phyloP scores from a whole-genome alignment of 2,797 vertebrate genomes.

The Aviceda cuculoides region DNA sequence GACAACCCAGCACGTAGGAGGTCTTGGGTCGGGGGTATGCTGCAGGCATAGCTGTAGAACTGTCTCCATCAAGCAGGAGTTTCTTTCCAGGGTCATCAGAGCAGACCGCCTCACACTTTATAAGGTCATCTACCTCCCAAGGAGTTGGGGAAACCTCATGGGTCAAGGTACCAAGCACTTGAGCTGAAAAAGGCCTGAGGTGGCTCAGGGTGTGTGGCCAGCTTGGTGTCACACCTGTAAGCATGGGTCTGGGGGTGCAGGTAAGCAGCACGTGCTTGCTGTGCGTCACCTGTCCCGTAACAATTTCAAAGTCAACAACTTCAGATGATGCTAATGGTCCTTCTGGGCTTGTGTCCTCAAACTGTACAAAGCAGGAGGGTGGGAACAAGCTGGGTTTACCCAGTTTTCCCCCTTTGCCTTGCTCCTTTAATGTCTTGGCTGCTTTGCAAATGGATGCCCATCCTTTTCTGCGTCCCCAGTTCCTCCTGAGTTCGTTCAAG shows the following conservation, averaged over 20 bases:
- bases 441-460: not conserved
- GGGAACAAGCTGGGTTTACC: not conserved
- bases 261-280: not conserved
- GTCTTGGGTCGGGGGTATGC: no score
- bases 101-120: not conserved
- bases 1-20: accelerated
- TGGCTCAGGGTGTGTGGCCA: not conserved
- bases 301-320: not conserved
- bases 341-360: not conserved
- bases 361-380: not conserved
- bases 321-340: not conserved
- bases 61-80: not conserved
- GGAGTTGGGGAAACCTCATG: not conserved
- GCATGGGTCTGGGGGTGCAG: not conserved
- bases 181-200: not conserved
- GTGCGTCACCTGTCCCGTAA: not conserved
- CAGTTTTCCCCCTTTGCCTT: not conserved
- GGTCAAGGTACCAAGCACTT: not conserved
- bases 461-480: slow-evolving; percentile 20
- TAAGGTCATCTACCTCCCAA: not conserved
- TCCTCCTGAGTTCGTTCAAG: slow-evolving; percentile 61
- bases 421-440: not conserved
- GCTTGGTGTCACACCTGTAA: not conserved
- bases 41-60: not conserved
- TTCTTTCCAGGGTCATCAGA: not conserved